Percentiles rank a stretch among this genome's conserved stretches.
Evolutionary conservation across 2,113 vertebrate species (phyloP).

Genomic region (Aramus guarauna): DNA sequence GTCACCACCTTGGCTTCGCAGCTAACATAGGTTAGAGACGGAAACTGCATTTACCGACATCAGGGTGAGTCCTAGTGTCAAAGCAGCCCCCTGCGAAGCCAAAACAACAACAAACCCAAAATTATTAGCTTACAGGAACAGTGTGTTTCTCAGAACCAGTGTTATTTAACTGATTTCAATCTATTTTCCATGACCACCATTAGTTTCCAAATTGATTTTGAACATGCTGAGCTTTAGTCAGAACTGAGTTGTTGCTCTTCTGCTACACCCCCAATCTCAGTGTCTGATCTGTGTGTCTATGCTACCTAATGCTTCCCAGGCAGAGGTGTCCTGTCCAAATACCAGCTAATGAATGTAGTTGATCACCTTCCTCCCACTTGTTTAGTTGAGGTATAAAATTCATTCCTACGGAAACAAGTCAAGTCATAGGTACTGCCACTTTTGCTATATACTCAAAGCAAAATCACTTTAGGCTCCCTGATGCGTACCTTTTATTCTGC

Average conservation of each 20-base stretch:
- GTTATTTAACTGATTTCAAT: neutral
- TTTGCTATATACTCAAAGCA: neutral
- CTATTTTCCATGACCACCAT: neutral
- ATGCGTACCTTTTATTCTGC: neutral
- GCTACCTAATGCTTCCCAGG: neutral
- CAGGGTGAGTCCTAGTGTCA: neutral
- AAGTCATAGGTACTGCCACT: neutral
- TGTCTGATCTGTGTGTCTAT: neutral
- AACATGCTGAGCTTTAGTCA: neutral
- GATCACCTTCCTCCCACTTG: neutral
- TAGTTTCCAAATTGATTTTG: neutral
- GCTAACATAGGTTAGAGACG: neutral
- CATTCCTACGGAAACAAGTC: neutral
- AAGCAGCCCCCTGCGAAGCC: neutral
- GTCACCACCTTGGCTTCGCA: neutral
- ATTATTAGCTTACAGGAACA: neutral
- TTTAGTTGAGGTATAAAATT: neutral
- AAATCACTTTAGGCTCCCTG: neutral
- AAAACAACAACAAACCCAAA: neutral
- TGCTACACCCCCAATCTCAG: neutral
- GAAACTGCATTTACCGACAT: neutral
- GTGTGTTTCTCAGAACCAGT: neutral
- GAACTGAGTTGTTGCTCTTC: neutral
- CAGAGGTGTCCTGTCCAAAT: neutral
- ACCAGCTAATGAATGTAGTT: rapidly evolving